Evolutionary conservation across 2,888 invertebrate species (phyloP).

Genomic region (Oscheius onirici): DNA sequence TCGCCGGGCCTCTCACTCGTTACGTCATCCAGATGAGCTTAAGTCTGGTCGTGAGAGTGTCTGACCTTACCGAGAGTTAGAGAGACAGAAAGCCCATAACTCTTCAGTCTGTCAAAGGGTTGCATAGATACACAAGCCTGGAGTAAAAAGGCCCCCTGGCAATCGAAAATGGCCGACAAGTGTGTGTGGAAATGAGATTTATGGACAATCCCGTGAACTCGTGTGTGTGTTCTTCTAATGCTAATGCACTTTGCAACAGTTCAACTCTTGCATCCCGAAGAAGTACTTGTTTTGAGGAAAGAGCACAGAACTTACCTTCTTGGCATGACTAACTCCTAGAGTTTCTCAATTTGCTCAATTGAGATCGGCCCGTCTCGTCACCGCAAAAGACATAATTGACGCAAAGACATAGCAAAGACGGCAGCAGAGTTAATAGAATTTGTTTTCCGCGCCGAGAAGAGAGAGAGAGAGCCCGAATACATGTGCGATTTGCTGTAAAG

Average conservation of each 20-base stretch:
- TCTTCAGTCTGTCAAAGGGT: constrained; percentile 8
- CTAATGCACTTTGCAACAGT: constrained; percentile 23
- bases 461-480: no score
- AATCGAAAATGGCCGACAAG: constrained; percentile 31
- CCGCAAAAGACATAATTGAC: constrained; percentile 30
- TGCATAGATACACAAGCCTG: constrained; percentile 7
- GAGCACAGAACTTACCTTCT: background rate
- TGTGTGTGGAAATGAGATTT: constrained; percentile 32
- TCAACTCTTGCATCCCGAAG: background rate
- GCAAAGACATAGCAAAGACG: constrained; percentile 23
- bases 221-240: constrained; percentile 23
- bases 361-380: constrained; percentile 14
- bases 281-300: background rate
- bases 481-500: constrained; percentile 20
- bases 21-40: background rate
- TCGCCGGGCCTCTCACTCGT: no score
- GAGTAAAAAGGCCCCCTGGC: constrained; percentile 12
- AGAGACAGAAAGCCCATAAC: no score
- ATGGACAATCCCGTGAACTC: constrained; percentile 27
- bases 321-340: background rate
- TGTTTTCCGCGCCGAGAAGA: no score
- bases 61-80: no score
- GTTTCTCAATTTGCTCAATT: constrained; percentile 22
- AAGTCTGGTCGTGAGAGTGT: background rate
- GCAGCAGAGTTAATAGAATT: no score